Percentiles rank a stretch among this genome's conserved stretches.
Evolutionary conservation across 2,888 invertebrate genomes (phyloP).

Genomic region (Eueremaeus valkanovi): DNA sequence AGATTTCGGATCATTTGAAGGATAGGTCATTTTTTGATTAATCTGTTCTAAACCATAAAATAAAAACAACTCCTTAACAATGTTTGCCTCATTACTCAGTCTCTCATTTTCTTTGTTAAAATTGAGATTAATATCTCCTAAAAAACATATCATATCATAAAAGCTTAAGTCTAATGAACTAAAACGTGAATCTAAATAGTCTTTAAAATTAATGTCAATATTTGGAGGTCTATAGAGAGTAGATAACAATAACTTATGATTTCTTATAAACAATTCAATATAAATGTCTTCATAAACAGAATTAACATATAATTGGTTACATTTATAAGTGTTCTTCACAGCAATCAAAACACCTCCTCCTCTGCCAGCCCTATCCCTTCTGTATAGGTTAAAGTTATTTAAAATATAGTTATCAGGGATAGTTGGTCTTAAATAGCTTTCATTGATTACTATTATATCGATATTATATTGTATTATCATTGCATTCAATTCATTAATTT

Average conservation of each 20-base stretch:
- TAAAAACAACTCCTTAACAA: background rate
- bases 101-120: background rate
- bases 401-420: background rate
- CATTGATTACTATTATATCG: background rate
- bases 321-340: conserved; percentile 14
- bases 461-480: background rate
- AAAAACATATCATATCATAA: conserved; percentile 9
- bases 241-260: background rate
- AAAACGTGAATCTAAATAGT: background rate
- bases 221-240: conserved; percentile 22
- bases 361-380: background rate
- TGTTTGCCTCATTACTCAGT: background rate
- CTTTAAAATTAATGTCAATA: background rate
- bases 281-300: background rate
- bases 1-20: background rate
- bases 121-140: background rate
- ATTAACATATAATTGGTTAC: background rate
- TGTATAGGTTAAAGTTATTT: background rate
- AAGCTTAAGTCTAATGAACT: background rate
- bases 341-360: conserved; percentile 11
- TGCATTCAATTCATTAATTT: background rate
- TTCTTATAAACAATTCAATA: background rate
- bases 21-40: background rate
- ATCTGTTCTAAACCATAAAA: background rate
- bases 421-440: background rate